These are phyloP conservation scores for Furcula furcula DNA, from an alignment of 2,888 invertebrate species.

Conservation along the genomic window DNA sequence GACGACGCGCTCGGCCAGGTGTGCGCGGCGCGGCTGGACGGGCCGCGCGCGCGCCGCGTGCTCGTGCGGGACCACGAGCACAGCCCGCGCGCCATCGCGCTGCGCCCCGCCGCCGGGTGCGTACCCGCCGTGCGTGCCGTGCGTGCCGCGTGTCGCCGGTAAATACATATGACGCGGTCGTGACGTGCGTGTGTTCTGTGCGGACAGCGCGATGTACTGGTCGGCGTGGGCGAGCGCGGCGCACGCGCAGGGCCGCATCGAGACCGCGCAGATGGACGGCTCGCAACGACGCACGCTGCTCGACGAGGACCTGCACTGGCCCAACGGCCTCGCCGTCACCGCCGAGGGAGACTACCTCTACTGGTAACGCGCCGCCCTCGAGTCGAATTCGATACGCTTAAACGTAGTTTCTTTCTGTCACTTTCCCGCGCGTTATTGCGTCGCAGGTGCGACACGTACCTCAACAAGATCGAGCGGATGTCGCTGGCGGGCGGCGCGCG, in stretches of 20 bases:
- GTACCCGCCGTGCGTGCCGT: not conserved
- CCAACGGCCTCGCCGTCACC: constrained; percentile 85
- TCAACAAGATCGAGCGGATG: constrained; percentile 84
- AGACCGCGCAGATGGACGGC: constrained; percentile 89
- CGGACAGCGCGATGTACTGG: constrained; percentile 86
- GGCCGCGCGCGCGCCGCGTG: constrained; percentile 77
- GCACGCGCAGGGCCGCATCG: constrained; percentile 80
- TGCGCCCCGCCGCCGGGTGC: constrained; percentile 86
- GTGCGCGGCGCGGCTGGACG: constrained; percentile 84
- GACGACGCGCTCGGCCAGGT: constrained; percentile 86
- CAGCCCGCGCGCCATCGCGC: constrained; percentile 81
- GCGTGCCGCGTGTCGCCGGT: no score
- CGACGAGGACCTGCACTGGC: constrained; percentile 83
- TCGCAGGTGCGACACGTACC: constrained; percentile 85
- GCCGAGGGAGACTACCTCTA: constrained; percentile 43
- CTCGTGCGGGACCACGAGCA: constrained; percentile 83
- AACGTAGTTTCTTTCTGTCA: no score
- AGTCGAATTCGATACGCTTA: constrained; percentile 1
- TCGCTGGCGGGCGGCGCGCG: constrained; percentile 53
- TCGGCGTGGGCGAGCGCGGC: constrained; percentile 83
- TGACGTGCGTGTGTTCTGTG: not conserved
- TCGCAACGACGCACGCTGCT: constrained; percentile 80
- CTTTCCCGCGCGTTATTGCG: not conserved
- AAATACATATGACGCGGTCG: not conserved
- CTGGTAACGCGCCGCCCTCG: constrained; percentile 35